Conservation (phyloP, 1,140 invertebrate genomes). For the Anastrepha ludens region DNA sequence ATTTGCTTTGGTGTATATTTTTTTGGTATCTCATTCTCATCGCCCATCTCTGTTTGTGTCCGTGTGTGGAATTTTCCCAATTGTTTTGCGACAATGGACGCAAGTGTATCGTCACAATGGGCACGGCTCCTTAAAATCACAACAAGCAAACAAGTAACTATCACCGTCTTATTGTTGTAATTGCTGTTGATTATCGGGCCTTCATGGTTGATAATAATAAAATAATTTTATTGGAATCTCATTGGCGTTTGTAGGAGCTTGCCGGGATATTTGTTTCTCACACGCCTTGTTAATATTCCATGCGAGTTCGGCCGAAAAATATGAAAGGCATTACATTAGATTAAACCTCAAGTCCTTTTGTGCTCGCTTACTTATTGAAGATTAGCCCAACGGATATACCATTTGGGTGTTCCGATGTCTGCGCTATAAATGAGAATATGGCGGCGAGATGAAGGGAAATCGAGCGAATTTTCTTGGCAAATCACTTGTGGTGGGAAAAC, state of each 20-base stretch:
- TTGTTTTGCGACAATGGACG: constrained; percentile 42
- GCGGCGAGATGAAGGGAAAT: constrained; percentile 27
- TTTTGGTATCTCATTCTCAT: constrained; percentile 2
- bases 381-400: constrained; percentile 46
- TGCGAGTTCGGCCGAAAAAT: not conserved
- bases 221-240: constrained; percentile 35
- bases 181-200: constrained; percentile 20
- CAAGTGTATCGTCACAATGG: constrained; percentile 43
- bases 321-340: constrained; percentile 29
- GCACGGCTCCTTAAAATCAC: constrained; percentile 38
- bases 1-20: constrained; percentile 44
- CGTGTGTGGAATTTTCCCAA: constrained; percentile 16
- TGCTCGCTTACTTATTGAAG: not conserved
- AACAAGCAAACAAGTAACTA: constrained; percentile 42
- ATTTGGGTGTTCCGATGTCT: constrained; percentile 25
- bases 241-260: constrained; percentile 46
- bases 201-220: not conserved
- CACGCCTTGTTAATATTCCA: constrained; percentile 3
- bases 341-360: constrained; percentile 46
- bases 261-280: constrained; percentile 17
- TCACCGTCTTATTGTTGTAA: constrained; percentile 22
- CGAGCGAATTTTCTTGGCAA: constrained; percentile 29
- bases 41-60: not conserved
- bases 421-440: not conserved
- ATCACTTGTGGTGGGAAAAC: constrained; percentile 21